These are phyloP conservation scores for Dicyrtomina minuta DNA, from an alignment of 2,888 invertebrate genomes.

Conservation along the genomic window DNA sequence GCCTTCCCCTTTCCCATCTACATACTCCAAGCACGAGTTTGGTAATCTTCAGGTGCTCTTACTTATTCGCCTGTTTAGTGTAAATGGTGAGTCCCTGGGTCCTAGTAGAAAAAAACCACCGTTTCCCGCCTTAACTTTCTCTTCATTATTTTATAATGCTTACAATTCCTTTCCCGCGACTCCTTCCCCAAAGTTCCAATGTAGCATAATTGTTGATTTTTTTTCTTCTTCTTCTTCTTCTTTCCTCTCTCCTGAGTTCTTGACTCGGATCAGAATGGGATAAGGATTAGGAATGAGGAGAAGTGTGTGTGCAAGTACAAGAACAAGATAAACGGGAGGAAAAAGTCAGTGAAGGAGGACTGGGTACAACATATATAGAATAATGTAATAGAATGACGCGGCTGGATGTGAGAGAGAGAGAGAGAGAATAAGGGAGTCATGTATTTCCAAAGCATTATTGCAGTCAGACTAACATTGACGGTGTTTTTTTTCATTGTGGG, in stretches of 20 bases:
- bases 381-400: not conserved
- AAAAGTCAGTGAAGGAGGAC: not conserved
- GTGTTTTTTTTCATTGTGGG: not conserved
- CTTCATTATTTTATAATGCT: not conserved
- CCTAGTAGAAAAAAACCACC: not conserved
- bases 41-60: not conserved
- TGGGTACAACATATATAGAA: too few relatives aligned
- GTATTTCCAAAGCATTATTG: conserved; percentile 9
- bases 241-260: not conserved
- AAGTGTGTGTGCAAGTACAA: too few relatives aligned
- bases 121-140: too few relatives aligned
- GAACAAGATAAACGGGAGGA: not conserved
- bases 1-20: not conserved
- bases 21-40: not conserved
- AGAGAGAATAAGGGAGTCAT: too few relatives aligned
- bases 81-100: not conserved
- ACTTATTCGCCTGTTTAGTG: not conserved
- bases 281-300: too few relatives aligned
- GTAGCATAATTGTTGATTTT: too few relatives aligned
- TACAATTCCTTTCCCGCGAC: too few relatives aligned
- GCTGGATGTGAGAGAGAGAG: not conserved
- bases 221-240: not conserved
- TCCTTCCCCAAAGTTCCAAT: too few relatives aligned
- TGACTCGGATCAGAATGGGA: not conserved
- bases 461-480: not conserved